Base-by-base conservation (phyloP, 2,888 invertebrate genomes). In the Panzeria rudis region DNA sequence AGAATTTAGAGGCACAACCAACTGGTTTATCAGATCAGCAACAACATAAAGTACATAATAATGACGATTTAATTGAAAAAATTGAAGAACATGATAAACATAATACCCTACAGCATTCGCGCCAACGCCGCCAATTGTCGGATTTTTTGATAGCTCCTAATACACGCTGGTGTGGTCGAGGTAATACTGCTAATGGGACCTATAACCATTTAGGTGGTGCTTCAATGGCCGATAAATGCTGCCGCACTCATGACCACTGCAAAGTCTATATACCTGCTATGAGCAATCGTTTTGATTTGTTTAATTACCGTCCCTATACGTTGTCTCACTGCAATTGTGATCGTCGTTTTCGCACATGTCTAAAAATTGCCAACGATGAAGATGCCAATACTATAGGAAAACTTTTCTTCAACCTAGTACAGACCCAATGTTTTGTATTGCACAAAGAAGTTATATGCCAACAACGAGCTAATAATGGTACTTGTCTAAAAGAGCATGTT, bases 381-480 rank as follows among this genome's bases (percentile, higher is more conserved):
- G 96, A 97, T 11, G 97, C 98, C 9, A 97, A 97, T 91, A 94
- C 98, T 93, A 97, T 98, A 75, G 98, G 98, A 3, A 97, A 97
- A 89, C 94, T 98, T 41, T 99, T 98, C 94, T 99, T 99, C 95
- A 98, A 98, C 93, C 94, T 98, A 59, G 96, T 98, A n/a, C 97
- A 97, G 91, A 97, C 97, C 0, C 97, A 97, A 91, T 99, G 99
- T 90, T 98, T 99, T 93, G 94, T 96, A 0, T 93, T 99, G 54
- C 96, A 96, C 89, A 95, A 95, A 1, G 95, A 96, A 87, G 95
- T 95, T 88, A 93, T 95, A 32, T 98, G 98, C 93, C 93, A 94
- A 8, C 94, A 95, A 88, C 93, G 95, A 7, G 97, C 97, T 95
- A 96, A 96, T 95, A 96, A 96, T 96, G 97, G 97, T 0, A 95